Conservation (phyloP, 1,140 invertebrate species). For the Globodera rostochiensis region DNA sequence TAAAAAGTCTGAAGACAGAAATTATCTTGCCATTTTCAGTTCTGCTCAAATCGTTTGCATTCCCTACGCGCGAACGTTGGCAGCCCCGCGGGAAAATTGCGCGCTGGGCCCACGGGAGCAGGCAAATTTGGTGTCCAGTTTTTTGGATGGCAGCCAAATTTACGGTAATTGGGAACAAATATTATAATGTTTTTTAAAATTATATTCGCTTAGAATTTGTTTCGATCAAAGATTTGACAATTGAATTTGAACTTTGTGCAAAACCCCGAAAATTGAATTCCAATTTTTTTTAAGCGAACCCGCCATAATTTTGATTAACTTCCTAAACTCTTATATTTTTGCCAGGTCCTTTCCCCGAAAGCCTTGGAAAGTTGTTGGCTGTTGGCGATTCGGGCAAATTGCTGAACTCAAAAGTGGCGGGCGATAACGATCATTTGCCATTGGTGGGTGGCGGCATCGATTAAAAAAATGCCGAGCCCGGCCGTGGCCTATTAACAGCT, state of each 20-base stretch:
- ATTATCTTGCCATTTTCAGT: background rate
- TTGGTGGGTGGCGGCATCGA: background rate
- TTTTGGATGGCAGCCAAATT: conserved; percentile 80
- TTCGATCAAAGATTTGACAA: too few species aligned
- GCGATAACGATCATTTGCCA: conserved; percentile 29
- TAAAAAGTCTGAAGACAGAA: too few species aligned
- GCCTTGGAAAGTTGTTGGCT: conserved; percentile 26
- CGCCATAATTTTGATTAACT: conserved; percentile 59
- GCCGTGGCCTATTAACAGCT: too few species aligned
- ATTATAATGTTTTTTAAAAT: conserved; percentile 66
- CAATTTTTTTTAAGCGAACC: too few species aligned
- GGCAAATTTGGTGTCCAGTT: conserved; percentile 88
- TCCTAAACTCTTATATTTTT: conserved; percentile 28
- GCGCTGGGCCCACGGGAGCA: conserved; percentile 80
- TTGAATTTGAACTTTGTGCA: too few species aligned
- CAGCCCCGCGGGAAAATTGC: conserved; percentile 56
- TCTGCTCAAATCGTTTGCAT: conserved; percentile 46
- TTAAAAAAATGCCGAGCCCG: too few species aligned
- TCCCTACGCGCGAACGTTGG: conserved; percentile 55
- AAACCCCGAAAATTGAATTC: too few species aligned
- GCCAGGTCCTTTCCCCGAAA: conserved; percentile 29
- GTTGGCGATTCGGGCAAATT: conserved; percentile 28
- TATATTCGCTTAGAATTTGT: too few species aligned
- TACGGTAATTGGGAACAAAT: conserved; percentile 72
- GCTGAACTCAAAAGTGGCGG: conserved; percentile 29